Evolutionary conservation across 2,888 invertebrate species (phyloP).

Genomic region (Callyntrura guangdongensis): DNA sequence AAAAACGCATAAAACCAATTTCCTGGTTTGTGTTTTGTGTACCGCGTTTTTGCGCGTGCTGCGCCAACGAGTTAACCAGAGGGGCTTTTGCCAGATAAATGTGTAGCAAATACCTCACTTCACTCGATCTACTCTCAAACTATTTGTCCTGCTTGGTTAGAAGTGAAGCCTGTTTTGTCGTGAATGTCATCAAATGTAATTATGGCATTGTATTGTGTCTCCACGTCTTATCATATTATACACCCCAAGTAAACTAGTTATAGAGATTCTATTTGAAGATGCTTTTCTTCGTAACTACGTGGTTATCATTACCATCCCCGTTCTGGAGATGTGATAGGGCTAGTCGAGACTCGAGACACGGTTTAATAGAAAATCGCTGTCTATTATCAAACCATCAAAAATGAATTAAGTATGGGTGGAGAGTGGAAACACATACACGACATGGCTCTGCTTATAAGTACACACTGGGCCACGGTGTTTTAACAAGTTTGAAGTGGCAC

Average conservation of each 20-base stretch:
- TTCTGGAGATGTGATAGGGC: too few species aligned
- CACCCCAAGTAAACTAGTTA: not conserved
- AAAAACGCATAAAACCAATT: slow-evolving; percentile 69
- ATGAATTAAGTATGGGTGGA: slow-evolving; percentile 25
- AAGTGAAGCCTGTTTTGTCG: too few species aligned
- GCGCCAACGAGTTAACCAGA: not conserved
- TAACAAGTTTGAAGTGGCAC: not conserved
- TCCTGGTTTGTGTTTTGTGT: slow-evolving; percentile 73
- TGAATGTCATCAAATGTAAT: too few species aligned
- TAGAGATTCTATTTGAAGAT: not conserved
- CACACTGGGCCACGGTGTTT: too few species aligned
- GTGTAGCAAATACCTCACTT: not conserved
- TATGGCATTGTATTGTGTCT: too few species aligned
- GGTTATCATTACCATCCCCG: not conserved
- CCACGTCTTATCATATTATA: not conserved
- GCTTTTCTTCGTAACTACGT: too few species aligned
- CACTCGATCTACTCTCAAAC: too few species aligned
- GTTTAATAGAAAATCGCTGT: not conserved
- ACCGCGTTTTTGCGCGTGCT: not conserved
- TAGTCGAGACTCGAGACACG: not conserved
- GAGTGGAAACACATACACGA: not conserved
- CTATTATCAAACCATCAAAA: not conserved
- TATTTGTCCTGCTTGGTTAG: too few species aligned
- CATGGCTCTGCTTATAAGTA: not conserved
- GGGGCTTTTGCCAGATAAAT: not conserved